Evolutionary conservation across 2,888 invertebrate species (phyloP).

Genomic region (Tricholauxania praeusta): DNA sequence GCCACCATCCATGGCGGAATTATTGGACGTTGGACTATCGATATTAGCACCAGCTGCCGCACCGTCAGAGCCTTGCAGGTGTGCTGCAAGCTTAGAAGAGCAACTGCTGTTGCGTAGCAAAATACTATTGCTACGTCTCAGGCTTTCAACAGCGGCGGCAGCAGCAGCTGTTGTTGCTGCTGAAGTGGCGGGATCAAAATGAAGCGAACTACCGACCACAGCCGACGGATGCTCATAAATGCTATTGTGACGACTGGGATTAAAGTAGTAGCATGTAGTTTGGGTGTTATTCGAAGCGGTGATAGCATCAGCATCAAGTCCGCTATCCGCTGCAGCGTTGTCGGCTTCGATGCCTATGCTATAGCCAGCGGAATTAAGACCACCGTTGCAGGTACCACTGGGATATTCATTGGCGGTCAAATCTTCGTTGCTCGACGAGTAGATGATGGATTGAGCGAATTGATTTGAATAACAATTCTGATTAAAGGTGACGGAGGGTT

Average conservation of each 20-base stretch:
- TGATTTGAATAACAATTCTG: constrained; percentile 65
- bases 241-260: constrained; percentile 64
- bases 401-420: constrained; percentile 51
- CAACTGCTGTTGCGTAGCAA: constrained; percentile 63
- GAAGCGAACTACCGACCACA: constrained; percentile 61
- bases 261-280: constrained; percentile 64
- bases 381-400: constrained; percentile 37
- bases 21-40: constrained; percentile 60
- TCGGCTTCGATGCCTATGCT: constrained; percentile 40
- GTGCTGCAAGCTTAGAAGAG: constrained; percentile 57
- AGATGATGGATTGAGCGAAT: constrained; percentile 63
- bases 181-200: constrained; percentile 56
- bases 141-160: constrained; percentile 63
- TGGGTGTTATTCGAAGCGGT: constrained; percentile 45
- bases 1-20: constrained; percentile 62
- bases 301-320: constrained; percentile 25
- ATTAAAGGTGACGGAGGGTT: constrained; percentile 50
- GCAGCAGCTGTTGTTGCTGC: constrained; percentile 60
- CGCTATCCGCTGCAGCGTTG: neutral
- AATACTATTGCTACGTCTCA: constrained; percentile 64
- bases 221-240: constrained; percentile 66
- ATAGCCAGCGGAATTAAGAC: constrained; percentile 31
- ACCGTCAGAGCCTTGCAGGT: constrained; percentile 29
- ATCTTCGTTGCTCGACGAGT: constrained; percentile 64
- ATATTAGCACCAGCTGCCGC: constrained; percentile 46